Percentiles rank a stretch among this genome's conserved stretches.
Conservation (phyloP, 2,888 invertebrate species). For the Trypoxylon attenuatum region DNA sequence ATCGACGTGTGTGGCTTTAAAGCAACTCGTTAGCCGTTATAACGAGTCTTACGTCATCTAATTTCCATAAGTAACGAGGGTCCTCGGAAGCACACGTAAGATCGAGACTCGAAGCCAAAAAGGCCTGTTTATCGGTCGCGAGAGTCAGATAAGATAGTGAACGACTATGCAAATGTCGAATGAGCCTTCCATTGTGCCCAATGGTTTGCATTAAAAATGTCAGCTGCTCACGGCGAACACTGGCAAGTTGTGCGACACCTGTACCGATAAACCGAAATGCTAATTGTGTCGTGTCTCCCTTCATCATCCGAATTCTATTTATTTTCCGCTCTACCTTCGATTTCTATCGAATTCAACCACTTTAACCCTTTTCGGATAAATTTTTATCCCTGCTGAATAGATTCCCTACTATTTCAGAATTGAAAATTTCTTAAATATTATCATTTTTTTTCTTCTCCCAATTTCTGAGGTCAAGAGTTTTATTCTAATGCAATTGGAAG, state of each 20-base stretch:
- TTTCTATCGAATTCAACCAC: too few relatives aligned
- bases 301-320: too few relatives aligned
- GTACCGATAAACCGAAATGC: constrained; percentile 53
- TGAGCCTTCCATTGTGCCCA: constrained; percentile 12
- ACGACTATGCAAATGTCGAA: constrained; percentile 34
- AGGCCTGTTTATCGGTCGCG: constrained; percentile 13
- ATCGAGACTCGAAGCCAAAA: constrained; percentile 10
- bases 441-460: too few relatives aligned
- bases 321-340: too few relatives aligned
- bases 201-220: constrained; percentile 49
- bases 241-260: constrained; percentile 39
- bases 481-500: too few relatives aligned
- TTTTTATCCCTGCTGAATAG: too few relatives aligned
- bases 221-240: constrained; percentile 37
- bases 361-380: too few relatives aligned
- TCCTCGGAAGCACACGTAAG: too few relatives aligned
- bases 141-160: constrained; percentile 27
- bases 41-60: neutral
- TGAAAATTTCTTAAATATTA: too few relatives aligned
- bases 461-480: too few relatives aligned
- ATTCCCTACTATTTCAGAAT: too few relatives aligned
- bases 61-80: neutral
- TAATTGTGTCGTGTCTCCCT: constrained; percentile 33
- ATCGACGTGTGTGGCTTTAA: too few relatives aligned
- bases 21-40: neutral